Evolutionary conservation across 1,140 invertebrate species (phyloP), one percentile per base, ranked within the genome.

Genomic region (Drosophila ohnishii): DNA sequence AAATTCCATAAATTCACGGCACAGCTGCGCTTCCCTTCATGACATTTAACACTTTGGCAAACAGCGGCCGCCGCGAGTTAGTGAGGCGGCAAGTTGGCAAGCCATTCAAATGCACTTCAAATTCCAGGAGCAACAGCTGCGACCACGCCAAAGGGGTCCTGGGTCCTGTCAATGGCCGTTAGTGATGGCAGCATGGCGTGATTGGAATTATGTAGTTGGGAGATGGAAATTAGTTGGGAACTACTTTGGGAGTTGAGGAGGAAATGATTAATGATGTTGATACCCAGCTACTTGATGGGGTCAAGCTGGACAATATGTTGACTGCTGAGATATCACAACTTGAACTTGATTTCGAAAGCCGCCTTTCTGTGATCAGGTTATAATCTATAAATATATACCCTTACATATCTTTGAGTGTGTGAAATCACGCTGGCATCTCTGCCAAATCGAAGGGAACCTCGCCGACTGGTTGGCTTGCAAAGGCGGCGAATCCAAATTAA

Each of bases 41-140:
- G 84, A 88, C 84, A 88, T 88, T 88, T 88, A 88, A 88, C 84
- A 88, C 84, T 88, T 88, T 88, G 72, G 76, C 84, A 88, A 88
- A 83, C 84, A 88, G 69, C 40, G 63, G 34, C 40, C 51, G 28
- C 30, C 39, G 34, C 59, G 66, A 69, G 47, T 64, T 63, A 56
- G 42, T 19, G 35, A 40, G 63, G 56, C 67, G 66, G 64, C 64
- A 69, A 75, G 55, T 30, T 37, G 35, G 47, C 44, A 60, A 62
- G 67, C 84, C 76, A 88, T 88, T 88, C 80, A 88, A 88, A 88
- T 88, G 84, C 84, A 88, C 84, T 88, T 88, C 74, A 84, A 83
- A 80, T 89, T 80, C 80, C 64, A 53, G 80, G 77, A 88, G 84
- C 84, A 88, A 88, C 84, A 88, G 84, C 84, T 88, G 84, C 61